Evolutionary conservation across 2,113 vertebrate species (phyloP).

Genomic region (Syngnathus typhle): DNA sequence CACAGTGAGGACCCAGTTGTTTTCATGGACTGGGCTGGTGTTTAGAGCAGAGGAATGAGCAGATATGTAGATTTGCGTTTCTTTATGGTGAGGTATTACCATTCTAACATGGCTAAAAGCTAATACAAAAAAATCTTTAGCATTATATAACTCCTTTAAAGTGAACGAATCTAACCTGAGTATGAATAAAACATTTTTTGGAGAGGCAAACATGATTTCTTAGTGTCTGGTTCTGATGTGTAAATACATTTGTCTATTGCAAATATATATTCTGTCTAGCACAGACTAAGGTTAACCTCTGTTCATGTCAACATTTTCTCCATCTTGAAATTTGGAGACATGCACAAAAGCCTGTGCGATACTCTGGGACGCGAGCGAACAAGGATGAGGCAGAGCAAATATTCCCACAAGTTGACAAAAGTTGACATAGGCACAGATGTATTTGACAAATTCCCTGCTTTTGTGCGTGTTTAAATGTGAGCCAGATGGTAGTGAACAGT

Average conservation of each 20-base stretch:
- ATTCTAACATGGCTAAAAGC: too few species aligned
- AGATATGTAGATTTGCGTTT: too few species aligned
- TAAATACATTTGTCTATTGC: constrained; percentile 29
- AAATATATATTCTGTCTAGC: constrained; percentile 45
- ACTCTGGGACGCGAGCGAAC: constrained; percentile 33
- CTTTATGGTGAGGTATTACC: too few species aligned
- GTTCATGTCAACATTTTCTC: constrained; percentile 51
- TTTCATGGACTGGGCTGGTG: too few species aligned
- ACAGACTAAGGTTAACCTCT: constrained; percentile 57
- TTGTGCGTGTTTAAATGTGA: constrained; percentile 72
- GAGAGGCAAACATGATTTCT: constrained; percentile 33
- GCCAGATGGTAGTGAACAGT: constrained; percentile 72
- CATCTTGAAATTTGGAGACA: constrained; percentile 26
- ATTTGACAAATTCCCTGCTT: constrained; percentile 73
- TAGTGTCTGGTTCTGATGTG: constrained; percentile 54
- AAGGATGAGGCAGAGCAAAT: constrained; percentile 61
- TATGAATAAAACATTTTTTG: neutral
- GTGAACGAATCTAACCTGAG: neutral
- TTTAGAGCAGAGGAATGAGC: too few species aligned
- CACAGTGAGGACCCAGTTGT: too few species aligned
- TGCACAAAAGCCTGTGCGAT: constrained; percentile 37
- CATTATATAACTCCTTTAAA: too few species aligned
- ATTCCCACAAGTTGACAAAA: constrained; percentile 70
- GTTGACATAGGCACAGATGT: constrained; percentile 70
- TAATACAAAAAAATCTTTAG: too few species aligned